Conservation (phyloP, 2,113 vertebrate species). For the Nesoenas mayeri region DNA sequence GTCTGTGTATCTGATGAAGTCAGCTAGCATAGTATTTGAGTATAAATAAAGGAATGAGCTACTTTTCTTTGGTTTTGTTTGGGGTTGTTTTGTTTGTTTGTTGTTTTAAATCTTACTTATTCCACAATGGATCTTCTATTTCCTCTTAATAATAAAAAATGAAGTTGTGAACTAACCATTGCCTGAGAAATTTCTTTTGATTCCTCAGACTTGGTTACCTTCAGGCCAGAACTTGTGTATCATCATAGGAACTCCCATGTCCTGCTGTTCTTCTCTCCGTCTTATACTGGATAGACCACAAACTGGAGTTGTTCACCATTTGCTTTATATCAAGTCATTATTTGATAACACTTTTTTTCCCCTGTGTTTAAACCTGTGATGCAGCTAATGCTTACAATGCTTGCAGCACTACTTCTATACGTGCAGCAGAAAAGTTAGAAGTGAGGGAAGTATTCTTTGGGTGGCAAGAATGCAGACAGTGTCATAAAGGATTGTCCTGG, state of each 20-base stretch:
- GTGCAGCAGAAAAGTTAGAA: not conserved
- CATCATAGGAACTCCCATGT: not conserved
- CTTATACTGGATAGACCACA: not conserved
- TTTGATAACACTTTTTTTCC: not conserved
- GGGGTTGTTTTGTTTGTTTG: too few relatives aligned
- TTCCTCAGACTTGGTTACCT: not conserved
- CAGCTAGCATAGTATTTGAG: not conserved
- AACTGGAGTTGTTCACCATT: not conserved
- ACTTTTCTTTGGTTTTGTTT: not conserved
- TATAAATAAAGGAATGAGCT: not conserved
- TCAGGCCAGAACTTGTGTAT: not conserved
- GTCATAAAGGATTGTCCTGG: not conserved
- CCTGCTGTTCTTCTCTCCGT: not conserved
- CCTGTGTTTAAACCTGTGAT: not conserved
- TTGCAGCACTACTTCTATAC: not conserved
- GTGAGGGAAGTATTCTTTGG: not conserved
- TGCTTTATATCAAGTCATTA: not conserved
- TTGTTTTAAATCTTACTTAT: not conserved
- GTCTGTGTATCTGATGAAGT: not conserved
- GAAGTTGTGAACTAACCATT: not conserved
- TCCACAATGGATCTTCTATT: not conserved
- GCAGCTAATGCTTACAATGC: not conserved
- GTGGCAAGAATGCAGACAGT: not conserved
- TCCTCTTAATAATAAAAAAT: not conserved
- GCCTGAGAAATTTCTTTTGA: not conserved